Evolutionary conservation across 2,797 vertebrate species (phyloP), one percentile per base, ranked within the genome.

Genomic region (Pangasius larnaudii): DNA sequence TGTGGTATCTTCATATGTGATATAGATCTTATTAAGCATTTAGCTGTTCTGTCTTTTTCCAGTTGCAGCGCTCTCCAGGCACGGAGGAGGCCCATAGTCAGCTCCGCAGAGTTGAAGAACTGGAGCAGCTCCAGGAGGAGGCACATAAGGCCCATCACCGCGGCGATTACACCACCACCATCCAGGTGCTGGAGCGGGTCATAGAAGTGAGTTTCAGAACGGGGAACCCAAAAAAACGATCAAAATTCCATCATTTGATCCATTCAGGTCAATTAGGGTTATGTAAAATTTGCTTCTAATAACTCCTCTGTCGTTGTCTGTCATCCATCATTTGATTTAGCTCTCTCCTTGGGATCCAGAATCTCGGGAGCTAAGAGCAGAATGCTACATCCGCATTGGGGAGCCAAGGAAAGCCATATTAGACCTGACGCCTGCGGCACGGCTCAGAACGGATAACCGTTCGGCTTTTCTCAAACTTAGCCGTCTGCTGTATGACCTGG

Each of bases 271-370:
- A 82, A 1, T 36, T 42, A 30, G 9, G 6, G 0, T 27, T 46
- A 72, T 71, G 65, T 82, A 65, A 6, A 39, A 7, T 22, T 39
- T 65, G 5, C 49, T 53, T 65, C 2, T 27, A 18, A 42, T 58
- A 30, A 71, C 1, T 46, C 75, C 27, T 18, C 2, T 65, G 24
- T 22, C 19, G 5, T 33, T 69, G 2, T 33, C 18, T 18, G 22
- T 85, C 51, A 42, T 3, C 5, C 8, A 10, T 63, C 11, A 22
- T 5, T 1, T 27, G 19, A 22, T 30, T 71, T 88, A 97, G 97
- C 94, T 96, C 63, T 96, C 96, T 42, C 97, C 97, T 0, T 97
- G 97, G 97, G 95, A 97, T 89, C 96, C 97, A 0, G 96, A 96
- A 79, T 94, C 94, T 0, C 94, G 97, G 69, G 97, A 97, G 93